These are phyloP conservation scores for Chloropsis hardwickii DNA, from an alignment of 2,113 vertebrate species.

Conservation along the genomic window DNA sequence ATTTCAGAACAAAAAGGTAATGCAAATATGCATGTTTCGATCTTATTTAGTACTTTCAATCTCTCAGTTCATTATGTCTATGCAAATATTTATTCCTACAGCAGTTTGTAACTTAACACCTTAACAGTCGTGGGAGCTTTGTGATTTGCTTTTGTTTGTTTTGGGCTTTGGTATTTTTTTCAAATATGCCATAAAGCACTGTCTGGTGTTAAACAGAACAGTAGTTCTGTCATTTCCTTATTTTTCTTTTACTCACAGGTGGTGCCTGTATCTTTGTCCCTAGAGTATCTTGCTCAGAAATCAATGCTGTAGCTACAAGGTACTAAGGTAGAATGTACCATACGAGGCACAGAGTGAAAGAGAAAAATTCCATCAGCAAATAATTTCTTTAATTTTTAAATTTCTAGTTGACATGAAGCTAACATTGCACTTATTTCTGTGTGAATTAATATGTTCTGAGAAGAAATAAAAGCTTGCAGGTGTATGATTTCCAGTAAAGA, in stretches of 20 bases:
- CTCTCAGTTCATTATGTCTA: background rate
- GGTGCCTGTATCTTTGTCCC: background rate
- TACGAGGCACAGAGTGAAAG: background rate
- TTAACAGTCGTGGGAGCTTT: background rate
- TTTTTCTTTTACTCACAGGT: background rate
- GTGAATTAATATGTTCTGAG: background rate
- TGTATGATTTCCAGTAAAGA: background rate
- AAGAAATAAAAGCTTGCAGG: background rate
- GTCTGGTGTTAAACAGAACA: background rate
- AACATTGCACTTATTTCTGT: background rate
- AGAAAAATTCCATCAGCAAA: background rate
- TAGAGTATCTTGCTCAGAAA: background rate
- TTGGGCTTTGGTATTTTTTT: background rate
- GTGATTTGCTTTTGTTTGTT: background rate
- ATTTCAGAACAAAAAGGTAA: conserved; percentile 74
- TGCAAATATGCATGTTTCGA: conserved; percentile 54
- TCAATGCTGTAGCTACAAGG: background rate
- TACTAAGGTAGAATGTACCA: background rate
- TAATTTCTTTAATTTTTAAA: background rate
- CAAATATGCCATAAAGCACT: background rate
- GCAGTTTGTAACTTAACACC: background rate
- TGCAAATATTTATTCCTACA: background rate
- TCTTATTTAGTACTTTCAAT: background rate
- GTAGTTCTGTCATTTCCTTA: background rate
- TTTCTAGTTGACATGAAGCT: background rate